Percentiles rank a stretch among this genome's conserved stretches.
Conservation (phyloP, 2,797 vertebrate species). For the Fratercula arctica region DNA sequence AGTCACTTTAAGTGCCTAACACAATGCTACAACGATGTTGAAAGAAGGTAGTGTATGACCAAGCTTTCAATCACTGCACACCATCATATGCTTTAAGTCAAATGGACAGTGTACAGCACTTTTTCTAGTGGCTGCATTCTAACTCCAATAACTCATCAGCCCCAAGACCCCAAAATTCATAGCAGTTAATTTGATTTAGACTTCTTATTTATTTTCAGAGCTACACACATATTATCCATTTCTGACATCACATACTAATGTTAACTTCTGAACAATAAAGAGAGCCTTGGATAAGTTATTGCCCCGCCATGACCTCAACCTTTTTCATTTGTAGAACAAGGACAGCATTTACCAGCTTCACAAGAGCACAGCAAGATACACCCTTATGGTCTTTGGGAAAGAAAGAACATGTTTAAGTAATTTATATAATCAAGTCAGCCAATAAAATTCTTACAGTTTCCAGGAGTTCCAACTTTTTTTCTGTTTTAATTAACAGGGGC, state of each 20-base stretch:
- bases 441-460: background rate
- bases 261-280: background rate
- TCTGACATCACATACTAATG: background rate
- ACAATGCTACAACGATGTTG: background rate
- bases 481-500: background rate
- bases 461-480: background rate
- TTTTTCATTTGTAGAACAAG: background rate
- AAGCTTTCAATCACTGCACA: background rate
- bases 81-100: background rate
- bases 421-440: background rate
- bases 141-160: background rate
- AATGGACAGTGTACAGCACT: accelerated
- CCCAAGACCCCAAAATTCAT: background rate
- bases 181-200: background rate
- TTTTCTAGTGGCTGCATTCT: background rate
- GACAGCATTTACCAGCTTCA: background rate
- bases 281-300: background rate
- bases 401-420: background rate
- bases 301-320: background rate
- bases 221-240: background rate
- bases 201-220: background rate
- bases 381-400: background rate
- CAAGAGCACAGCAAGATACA: background rate
- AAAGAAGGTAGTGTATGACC: background rate
- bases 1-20: background rate